Base-by-base conservation (phyloP, 2,113 vertebrate genomes). In the Calidris pugnax region DNA sequence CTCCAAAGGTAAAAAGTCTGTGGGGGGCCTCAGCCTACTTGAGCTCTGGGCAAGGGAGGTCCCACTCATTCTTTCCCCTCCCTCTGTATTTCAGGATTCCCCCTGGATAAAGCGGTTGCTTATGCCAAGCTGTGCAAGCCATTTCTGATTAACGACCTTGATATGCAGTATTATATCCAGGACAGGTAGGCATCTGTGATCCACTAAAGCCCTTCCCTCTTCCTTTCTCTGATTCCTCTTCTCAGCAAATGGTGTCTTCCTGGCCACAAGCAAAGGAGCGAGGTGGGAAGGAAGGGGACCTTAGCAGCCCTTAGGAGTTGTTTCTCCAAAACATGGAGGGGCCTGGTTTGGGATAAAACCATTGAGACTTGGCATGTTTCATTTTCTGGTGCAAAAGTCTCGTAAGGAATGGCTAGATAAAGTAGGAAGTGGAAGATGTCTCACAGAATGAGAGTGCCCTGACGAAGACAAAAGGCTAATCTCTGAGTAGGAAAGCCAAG, bases 141-240 rank as follows among this genome's bases (percentile, higher is more conserved):
- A 11, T 99, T 99, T 93, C 98, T 99, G 93, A 99, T 99, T 96
- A 99, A 99, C 53, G 99, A 99, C 96, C 98, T 99, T 95, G 98
- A 99, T 89, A 99, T 99, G 99, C 99, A 99, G 97, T 99, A 99
- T 98, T 99, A 98, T 95, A 99, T 99, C 97, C 99, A 99, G 97
- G 99, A 99, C 98, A 99, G 99, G 99, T 99, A 97, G 51, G 97
- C 67, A 85, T 55, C 66, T 85, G 21, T 89, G 85, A 12, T 50
- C 56, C 19, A 3, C 30, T 90, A n/a, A 64, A 81, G n/a, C 62
- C 33, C 11, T 56, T 83, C 86, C 63, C 14, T 81, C 53, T 68
- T 64, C 39, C 47, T 71, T 22, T 39, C 28, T 69, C n/a, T 24
- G 51, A 22, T 71, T 87, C 51, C 19, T 79, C 59, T 72, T 19